Percentiles rank a stretch among this genome's conserved stretches.
Evolutionary conservation across 2,888 invertebrate genomes (phyloP).

Genomic region (Agriopis aurantiaria): DNA sequence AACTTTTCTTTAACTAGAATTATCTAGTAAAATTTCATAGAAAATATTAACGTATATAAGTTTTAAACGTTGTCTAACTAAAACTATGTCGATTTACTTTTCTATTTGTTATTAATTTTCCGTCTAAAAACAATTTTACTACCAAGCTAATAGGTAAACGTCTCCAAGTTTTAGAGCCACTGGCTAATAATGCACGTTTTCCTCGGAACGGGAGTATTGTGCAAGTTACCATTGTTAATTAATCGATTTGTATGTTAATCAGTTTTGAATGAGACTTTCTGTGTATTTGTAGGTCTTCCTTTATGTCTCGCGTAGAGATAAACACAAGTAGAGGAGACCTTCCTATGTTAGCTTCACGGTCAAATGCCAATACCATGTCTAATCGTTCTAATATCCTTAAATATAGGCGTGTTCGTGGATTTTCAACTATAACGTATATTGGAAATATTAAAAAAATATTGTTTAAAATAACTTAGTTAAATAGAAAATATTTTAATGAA

Average conservation of each 20-base stretch:
- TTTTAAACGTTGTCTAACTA: too few relatives aligned
- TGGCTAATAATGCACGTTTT: conserved; percentile 25
- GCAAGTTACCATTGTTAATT: conserved; percentile 39
- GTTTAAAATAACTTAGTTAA: neutral
- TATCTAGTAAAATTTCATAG: too few relatives aligned
- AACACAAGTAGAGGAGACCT: conserved; percentile 18
- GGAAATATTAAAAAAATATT: neutral
- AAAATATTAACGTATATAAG: too few relatives aligned
- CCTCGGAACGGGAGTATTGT: conserved; percentile 33
- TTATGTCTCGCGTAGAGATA: conserved; percentile 15
- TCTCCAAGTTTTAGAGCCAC: conserved; percentile 8
- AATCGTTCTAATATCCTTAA: conserved; percentile 25
- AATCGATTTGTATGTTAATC: conserved; percentile 44
- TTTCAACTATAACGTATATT: neutral
- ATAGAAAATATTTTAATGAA: too few relatives aligned
- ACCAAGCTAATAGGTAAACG: neutral
- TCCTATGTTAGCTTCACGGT: conserved; percentile 19
- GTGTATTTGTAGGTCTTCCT: conserved; percentile 32
- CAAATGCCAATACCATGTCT: conserved; percentile 26
- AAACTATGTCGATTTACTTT: too few relatives aligned
- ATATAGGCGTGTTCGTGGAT: neutral
- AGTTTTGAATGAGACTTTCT: conserved; percentile 38
- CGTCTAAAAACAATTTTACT: too few relatives aligned
- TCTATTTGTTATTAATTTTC: too few relatives aligned
- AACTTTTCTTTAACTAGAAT: too few relatives aligned